Conservation (phyloP, 2,797 vertebrate species). For the Microctenopoma stevenorrisi region DNA sequence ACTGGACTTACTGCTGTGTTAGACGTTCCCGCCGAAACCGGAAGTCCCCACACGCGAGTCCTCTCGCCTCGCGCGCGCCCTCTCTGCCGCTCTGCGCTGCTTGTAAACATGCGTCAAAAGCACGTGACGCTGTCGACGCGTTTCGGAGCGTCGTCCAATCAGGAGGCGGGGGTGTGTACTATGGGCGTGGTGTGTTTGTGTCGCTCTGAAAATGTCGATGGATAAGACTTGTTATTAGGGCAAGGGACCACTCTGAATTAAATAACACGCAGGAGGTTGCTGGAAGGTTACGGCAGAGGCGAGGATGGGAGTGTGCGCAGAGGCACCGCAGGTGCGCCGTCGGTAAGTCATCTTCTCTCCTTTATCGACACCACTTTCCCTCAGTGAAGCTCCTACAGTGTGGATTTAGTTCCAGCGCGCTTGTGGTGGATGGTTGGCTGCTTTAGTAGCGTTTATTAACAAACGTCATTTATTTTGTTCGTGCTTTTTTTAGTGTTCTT, state of each 20-base stretch:
- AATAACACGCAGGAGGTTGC: constrained; percentile 9
- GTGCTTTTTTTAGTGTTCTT: neutral
- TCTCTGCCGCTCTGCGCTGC: constrained; percentile 59
- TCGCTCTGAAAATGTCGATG: constrained; percentile 80
- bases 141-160: constrained; percentile 70
- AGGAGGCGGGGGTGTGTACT: constrained; percentile 81
- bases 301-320: neutral
- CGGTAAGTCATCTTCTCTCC: constrained; percentile 41
- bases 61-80: neutral
- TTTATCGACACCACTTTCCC: constrained; percentile 21
- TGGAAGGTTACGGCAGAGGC: neutral
- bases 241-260: constrained; percentile 37
- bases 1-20: no score
- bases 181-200: constrained; percentile 75
- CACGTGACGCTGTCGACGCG: constrained; percentile 77
- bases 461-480: neutral
- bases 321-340: constrained; percentile 1
- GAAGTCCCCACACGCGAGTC: neutral
- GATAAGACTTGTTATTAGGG: constrained; percentile 33
- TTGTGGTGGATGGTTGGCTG: neutral
- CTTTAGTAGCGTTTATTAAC: constrained; percentile 3
- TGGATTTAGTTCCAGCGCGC: constrained; percentile 21
- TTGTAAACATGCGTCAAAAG: constrained; percentile 87
- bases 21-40: neutral
- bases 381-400: constrained; percentile 2